Conservation (phyloP, 2,797 vertebrate species). For the Xyrichtys novacula region DNA sequence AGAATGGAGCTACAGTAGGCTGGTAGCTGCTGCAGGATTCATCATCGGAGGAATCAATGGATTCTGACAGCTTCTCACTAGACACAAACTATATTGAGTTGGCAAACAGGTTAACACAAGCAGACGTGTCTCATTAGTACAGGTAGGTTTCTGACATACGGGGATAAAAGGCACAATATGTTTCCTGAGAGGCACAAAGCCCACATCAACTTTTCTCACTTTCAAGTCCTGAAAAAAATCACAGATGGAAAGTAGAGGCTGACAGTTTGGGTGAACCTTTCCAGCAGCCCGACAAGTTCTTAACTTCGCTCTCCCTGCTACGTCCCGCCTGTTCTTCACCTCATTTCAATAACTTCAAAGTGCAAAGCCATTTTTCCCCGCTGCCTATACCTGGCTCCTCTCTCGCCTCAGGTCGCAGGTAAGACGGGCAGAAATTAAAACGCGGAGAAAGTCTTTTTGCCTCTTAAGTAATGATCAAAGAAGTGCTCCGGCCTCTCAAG, state of each 20-base stretch:
- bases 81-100: constrained; percentile 31
- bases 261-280: constrained; percentile 50
- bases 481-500: constrained; percentile 59
- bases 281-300: constrained; percentile 50
- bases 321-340: constrained; percentile 52
- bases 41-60: constrained; percentile 54
- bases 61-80: constrained; percentile 63
- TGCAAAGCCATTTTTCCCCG: constrained; percentile 52
- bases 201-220: constrained; percentile 44
- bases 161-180: constrained; percentile 14
- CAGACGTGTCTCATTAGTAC: constrained; percentile 33
- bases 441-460: constrained; percentile 55
- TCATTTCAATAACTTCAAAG: constrained; percentile 81
- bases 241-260: constrained; percentile 35
- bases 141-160: background rate
- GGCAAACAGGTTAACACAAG: constrained; percentile 41
- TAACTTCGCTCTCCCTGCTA: constrained; percentile 56
- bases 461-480: constrained; percentile 79
- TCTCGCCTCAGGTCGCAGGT: constrained; percentile 68
- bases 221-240: constrained; percentile 25
- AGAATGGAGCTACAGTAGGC: constrained; percentile 11
- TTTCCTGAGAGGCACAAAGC: constrained; percentile 39
- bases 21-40: constrained; percentile 29
- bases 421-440: constrained; percentile 73
- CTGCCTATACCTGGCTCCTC: constrained; percentile 44